Base-by-base conservation (phyloP, 1,140 invertebrate genomes). In the Drosophila hydei region DNA sequence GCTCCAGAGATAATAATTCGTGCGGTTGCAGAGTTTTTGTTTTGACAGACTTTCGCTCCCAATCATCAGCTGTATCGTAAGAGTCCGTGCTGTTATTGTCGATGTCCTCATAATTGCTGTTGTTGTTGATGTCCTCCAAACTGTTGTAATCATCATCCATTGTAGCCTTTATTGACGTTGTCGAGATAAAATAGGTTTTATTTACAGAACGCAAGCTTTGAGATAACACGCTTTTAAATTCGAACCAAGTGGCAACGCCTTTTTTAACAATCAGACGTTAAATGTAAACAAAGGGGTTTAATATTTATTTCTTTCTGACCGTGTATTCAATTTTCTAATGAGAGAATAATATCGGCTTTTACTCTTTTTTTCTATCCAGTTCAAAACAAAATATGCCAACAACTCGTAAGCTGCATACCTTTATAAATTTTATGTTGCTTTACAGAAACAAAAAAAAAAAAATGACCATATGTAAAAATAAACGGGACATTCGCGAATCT, bases 1-100 rank as follows among this genome's bases (percentile, higher is more conserved):
- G 25, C 4, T 72, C 45, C 7, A 84, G 38, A 0, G 33, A 61
- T 1, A 30, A 42, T 2, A 58, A 0, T 16, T 85, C 79, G 19
- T 67, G 60, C 16, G 40, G 11, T 12, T 72, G 38, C 1, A 25
- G 42, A 8, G 27, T n/a, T 30, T 25, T 48, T 5, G 36, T 60
- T 11, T 11, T 33, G 3, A 33, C 30, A 43, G 19, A 4, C 5
- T 27, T 50, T 0, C 3, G 8, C 2, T 33, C 25, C 27, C 64
- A 56, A 16, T 16, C 11, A 23, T 21, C 9, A 42, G 43, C 60
- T 9, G 60, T 14, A 7, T 25, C 6, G n/a, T 56, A 70, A 2
- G 68, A 64, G 1, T 36, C 23, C 4, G 12, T 33, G 60, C 68
- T 70, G 7, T 52, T 36, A n/a, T 30, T 23, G n/a, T 62, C 5